phyloP scores from a whole-genome alignment of 2,797 vertebrate genomes.

The Telmatherina bonti region DNA sequence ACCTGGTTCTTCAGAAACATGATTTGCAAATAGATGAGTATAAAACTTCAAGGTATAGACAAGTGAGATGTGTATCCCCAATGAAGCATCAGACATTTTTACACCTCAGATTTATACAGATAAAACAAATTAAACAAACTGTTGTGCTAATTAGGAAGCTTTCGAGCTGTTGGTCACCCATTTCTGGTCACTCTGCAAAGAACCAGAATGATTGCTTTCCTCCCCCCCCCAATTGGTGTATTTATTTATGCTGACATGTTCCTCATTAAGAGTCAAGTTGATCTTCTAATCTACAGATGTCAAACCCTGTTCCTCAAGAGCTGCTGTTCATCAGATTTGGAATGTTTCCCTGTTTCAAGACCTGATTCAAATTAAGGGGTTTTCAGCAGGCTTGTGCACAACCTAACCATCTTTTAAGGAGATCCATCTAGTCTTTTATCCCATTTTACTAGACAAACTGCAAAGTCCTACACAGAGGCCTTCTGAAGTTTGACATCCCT shows the following conservation, averaged over 20 bases:
- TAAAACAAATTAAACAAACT: not conserved
- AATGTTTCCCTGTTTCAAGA: not conserved
- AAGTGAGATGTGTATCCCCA: not conserved
- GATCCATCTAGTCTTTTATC: not conserved
- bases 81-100: not conserved
- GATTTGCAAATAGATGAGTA: not conserved
- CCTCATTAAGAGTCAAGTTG: not conserved
- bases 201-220: not conserved
- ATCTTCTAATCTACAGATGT: slow-evolving; percentile 1
- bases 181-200: not conserved
- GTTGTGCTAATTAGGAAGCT: slow-evolving; percentile 1
- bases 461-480: too few relatives aligned
- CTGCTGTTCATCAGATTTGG: not conserved
- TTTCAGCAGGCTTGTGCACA: not conserved
- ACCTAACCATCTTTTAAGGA: not conserved
- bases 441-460: too few relatives aligned
- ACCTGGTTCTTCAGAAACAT: not conserved
- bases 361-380: not conserved
- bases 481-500: not conserved
- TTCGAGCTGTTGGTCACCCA: not conserved
- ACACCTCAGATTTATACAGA: not conserved
- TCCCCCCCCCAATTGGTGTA: not conserved
- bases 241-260: not conserved
- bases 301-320: not conserved
- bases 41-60: not conserved